A percentile compares a stretch with the other conserved stretches of the same genome.
These are phyloP conservation scores for Mormyrus proboscirostris DNA, from an alignment of 2,797 vertebrate species.

Conservation along the genomic window DNA sequence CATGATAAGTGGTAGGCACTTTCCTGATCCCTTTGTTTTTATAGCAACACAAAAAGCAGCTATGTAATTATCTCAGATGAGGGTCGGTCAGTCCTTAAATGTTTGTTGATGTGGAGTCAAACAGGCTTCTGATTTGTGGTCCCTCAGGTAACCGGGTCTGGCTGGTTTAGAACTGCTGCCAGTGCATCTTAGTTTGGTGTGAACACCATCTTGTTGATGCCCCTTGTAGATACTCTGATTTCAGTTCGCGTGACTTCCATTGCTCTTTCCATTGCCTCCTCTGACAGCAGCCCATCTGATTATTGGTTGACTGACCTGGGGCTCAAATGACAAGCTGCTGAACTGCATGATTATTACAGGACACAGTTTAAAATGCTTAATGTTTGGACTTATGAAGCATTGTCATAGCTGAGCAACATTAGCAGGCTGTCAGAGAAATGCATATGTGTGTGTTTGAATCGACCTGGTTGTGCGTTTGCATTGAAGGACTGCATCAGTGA, in stretches of 20 bases:
- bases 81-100: background rate
- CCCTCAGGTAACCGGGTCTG: background rate
- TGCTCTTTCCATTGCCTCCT: background rate
- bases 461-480: background rate
- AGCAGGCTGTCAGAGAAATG: background rate
- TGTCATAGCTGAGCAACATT: background rate
- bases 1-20: background rate
- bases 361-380: background rate
- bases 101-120: background rate
- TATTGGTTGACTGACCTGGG: background rate
- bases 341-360: background rate
- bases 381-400: background rate
- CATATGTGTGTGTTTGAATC: background rate
- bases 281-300: background rate
- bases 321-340: background rate
- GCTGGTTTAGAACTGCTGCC: background rate
- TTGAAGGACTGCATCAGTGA: background rate
- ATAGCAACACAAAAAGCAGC: background rate
- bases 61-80: background rate
- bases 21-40: background rate
- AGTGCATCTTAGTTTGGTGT: background rate
- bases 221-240: background rate
- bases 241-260: background rate
- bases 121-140: conserved; percentile 4
- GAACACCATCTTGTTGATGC: background rate